Conservation (phyloP, 2,113 vertebrate genomes). For the Cynoglossus semilaevis region DNA sequence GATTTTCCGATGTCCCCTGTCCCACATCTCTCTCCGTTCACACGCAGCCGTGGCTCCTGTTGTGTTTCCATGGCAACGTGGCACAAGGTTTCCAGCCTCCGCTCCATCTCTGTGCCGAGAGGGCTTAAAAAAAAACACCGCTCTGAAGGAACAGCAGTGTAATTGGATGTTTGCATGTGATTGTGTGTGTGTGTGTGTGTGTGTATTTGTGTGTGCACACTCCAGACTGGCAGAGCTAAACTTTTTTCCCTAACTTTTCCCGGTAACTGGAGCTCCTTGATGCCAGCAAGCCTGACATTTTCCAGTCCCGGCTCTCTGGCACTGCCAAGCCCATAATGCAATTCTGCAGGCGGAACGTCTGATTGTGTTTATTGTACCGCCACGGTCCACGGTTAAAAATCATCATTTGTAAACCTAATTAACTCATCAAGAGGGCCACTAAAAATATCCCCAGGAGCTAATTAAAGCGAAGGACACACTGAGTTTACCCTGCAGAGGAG, state of each 20-base stretch:
- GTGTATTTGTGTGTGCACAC: conserved; percentile 13
- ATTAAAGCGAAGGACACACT: conserved; percentile 21
- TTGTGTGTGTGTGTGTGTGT: conserved; percentile 14
- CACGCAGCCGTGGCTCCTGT: conserved; percentile 14
- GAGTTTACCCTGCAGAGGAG: background rate
- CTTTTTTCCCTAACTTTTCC: conserved; percentile 42
- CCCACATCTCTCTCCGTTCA: background rate
- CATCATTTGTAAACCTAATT: conserved; percentile 54
- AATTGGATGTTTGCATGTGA: conserved; percentile 39
- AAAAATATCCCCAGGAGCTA: conserved; percentile 43
- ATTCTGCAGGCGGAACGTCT: conserved; percentile 38
- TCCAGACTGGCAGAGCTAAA: conserved; percentile 29
- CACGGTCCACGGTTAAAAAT: conserved; percentile 30
- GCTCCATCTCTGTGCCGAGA: conserved; percentile 14
- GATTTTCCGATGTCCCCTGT: background rate
- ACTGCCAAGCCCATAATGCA: conserved; percentile 42
- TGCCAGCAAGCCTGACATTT: conserved; percentile 63
- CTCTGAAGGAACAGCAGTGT: conserved; percentile 23
- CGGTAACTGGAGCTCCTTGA: conserved; percentile 64
- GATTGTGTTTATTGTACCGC: conserved; percentile 60
- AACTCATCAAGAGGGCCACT: conserved; percentile 42
- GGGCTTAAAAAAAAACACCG: conserved; percentile 14
- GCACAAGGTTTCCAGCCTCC: conserved; percentile 7
- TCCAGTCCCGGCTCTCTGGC: conserved; percentile 49
- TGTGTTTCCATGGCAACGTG: conserved; percentile 43